phyloP scores from a whole-genome alignment of 1,140 invertebrate genomes.

The Orussus abietinus region DNA sequence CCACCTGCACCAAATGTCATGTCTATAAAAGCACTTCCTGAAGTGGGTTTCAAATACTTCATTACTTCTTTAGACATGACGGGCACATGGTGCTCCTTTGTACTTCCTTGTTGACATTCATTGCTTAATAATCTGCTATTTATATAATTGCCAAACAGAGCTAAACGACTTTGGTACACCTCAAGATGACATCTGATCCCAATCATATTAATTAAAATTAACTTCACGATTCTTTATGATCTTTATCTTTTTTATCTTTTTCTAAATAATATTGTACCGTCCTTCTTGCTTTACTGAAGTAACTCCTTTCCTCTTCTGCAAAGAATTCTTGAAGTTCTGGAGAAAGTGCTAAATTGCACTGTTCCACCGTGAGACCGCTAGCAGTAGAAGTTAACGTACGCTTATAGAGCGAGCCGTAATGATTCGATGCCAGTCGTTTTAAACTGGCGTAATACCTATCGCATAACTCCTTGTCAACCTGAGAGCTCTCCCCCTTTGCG shows the following conservation, averaged over 20 bases:
- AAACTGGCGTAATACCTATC: constrained; percentile 65
- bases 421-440: constrained; percentile 65
- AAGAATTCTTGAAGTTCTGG: constrained; percentile 66
- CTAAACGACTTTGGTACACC: too few species aligned
- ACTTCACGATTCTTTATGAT: too few species aligned
- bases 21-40: constrained; percentile 67
- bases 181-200: too few species aligned
- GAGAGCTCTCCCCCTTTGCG: constrained; percentile 55
- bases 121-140: too few species aligned
- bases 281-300: too few species aligned
- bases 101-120: too few species aligned
- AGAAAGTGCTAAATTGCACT: constrained; percentile 68
- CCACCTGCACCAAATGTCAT: constrained; percentile 95
- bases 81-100: constrained; percentile 58
- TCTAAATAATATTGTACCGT: too few species aligned
- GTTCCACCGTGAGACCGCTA: constrained; percentile 64
- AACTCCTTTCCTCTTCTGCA: constrained; percentile 54
- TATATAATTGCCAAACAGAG: too few species aligned
- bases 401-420: constrained; percentile 65
- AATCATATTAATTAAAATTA: too few species aligned
- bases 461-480: constrained; percentile 58
- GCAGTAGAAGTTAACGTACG: constrained; percentile 58
- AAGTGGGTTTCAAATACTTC: constrained; percentile 61
- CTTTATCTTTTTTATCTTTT: too few species aligned
- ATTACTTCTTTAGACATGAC: constrained; percentile 71